Evolutionary conservation across 2,797 vertebrate genomes (phyloP).

Genomic region (Alcedo atthis): DNA sequence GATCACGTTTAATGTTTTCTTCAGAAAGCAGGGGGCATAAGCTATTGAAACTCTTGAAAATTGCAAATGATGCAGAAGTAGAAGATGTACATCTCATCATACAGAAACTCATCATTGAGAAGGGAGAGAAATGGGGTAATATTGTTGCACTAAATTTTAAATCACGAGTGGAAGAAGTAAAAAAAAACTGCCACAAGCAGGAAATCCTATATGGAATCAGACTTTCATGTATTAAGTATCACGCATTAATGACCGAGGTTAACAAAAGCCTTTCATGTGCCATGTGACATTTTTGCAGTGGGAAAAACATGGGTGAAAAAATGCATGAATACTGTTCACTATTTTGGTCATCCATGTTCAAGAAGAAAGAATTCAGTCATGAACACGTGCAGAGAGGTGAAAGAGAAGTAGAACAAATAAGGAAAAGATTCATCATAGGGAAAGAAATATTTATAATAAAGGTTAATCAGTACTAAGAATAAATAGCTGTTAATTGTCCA

Average conservation of each 20-base stretch:
- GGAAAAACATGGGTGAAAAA: not conserved
- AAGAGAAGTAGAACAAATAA: not conserved
- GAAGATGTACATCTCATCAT: not conserved
- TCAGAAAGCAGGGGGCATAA: not conserved
- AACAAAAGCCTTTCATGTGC: not conserved
- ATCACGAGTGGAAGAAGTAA: not conserved
- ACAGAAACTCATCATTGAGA: not conserved
- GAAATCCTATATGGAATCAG: not conserved
- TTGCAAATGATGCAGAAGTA: not conserved
- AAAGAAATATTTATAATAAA: not conserved
- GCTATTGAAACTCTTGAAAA: not conserved
- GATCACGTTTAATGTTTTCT: not conserved
- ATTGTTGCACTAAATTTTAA: not conserved
- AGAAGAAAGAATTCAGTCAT: not conserved
- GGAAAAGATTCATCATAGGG: not conserved
- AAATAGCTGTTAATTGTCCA: not conserved
- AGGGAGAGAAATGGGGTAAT: not conserved
- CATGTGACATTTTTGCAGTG: not conserved
- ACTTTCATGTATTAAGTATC: not conserved
- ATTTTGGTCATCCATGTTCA: not conserved
- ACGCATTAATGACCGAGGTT: not conserved
- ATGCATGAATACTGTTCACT: not conserved
- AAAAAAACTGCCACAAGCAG: not conserved
- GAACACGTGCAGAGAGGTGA: not conserved
- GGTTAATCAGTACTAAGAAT: not conserved